A percentile compares a stretch with the other conserved stretches of the same genome.
Evolutionary conservation across 2,113 vertebrate genomes (phyloP).

Genomic region (human): GRCh38 chr7:149971501-149972000

Average conservation of each 20-base stretch:
- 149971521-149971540: neutral
- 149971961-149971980: neutral
- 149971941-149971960: no score
- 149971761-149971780: neutral
- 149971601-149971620: neutral
- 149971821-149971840: neutral
- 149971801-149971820: neutral
- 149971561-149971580: neutral
- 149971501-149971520: neutral
- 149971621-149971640: neutral
- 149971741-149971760: neutral
- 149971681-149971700: neutral
- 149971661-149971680: no score
- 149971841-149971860: neutral
- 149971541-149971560: neutral
- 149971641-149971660: rapidly evolving
- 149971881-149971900: neutral
- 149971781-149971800: neutral
- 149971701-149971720: no score
- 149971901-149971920: neutral
- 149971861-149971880: neutral
- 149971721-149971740: neutral
- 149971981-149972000: neutral
- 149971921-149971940: neutral
- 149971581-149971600: neutral